phyloP scores from a whole-genome alignment of 2,113 vertebrate species.

The Mungos mungo region DNA sequence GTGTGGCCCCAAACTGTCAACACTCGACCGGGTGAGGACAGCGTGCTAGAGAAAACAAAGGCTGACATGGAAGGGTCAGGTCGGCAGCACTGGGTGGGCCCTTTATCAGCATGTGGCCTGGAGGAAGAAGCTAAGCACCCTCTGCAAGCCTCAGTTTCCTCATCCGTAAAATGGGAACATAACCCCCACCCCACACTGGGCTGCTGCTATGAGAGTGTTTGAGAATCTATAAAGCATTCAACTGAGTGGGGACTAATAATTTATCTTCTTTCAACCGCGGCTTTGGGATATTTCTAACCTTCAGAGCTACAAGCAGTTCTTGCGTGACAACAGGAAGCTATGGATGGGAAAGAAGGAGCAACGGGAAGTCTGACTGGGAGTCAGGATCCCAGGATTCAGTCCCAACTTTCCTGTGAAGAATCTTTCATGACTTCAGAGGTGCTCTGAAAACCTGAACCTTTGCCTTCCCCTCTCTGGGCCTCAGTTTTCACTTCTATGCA shows the following conservation, averaged over 20 bases:
- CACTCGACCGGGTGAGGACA: not conserved
- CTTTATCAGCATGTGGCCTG: not conserved
- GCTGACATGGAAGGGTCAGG: not conserved
- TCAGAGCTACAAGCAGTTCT: not conserved
- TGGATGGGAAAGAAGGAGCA: not conserved
- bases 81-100: not conserved
- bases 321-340: not conserved
- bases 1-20: not conserved
- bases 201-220: not conserved
- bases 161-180: not conserved
- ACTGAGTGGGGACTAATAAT: not conserved
- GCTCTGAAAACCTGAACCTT: not conserved
- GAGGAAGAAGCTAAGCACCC: not conserved
- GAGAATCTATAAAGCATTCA: not conserved
- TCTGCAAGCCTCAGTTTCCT: not conserved
- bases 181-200: not conserved
- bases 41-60: not conserved
- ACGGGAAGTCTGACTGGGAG: not conserved
- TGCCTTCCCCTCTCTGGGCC: not conserved
- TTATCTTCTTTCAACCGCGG: not conserved
- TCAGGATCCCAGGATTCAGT: not conserved
- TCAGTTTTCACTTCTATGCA: not conserved
- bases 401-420: not conserved
- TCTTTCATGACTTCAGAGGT: not conserved
- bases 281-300: not conserved